Evolutionary conservation across 2,888 invertebrate species (phyloP), one percentile per base, ranked within the genome.

Genomic region (Pheosia gnoma): DNA sequence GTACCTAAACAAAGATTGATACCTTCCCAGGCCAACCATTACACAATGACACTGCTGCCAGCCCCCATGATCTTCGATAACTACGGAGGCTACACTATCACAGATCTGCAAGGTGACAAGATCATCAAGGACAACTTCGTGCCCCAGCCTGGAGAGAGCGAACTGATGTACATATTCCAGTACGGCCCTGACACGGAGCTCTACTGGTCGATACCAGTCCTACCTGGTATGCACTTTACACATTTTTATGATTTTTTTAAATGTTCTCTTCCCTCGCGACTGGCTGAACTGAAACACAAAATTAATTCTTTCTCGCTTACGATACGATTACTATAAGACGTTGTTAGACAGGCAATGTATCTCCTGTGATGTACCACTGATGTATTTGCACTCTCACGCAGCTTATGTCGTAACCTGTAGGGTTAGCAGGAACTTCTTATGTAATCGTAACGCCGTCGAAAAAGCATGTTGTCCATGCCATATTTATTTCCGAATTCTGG

Each of bases 121-220:
- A 85, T 90, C 2, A 83, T 89, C 60, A 87, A 86, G 60, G 86
- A 91, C 41, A 80, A 89, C 52, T 89, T 91, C 58, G 75, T 89
- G 8, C 87, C 92, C 0, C 80, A 82, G n/a, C 87, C 88, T 1
- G 81, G 85, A 59, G 84, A 86, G 65, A 93, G 93, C 72, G 90
- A 92, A 67, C 86, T 93, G 0, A 83, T 80, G 77, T 92, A 92
- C 65, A 75, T 82, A n/a, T 91, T 91, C 80, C 59, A 72, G 0
- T 85, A 73, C 73, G 77, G 77, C n/a, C 87, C 90, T 7, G 70
- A 75, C 25, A 75, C 74, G 9, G 87, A 90, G 8, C 79, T 91
- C 5, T 93, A 85, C 71, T 93, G 93, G 93, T 93, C 93, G 0
- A 65, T 93, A 13, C 93, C 93, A 3, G 81, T 83, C 9, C 88